Conservation (phyloP, 2,888 invertebrate genomes). For the Drosophila colorata region DNA sequence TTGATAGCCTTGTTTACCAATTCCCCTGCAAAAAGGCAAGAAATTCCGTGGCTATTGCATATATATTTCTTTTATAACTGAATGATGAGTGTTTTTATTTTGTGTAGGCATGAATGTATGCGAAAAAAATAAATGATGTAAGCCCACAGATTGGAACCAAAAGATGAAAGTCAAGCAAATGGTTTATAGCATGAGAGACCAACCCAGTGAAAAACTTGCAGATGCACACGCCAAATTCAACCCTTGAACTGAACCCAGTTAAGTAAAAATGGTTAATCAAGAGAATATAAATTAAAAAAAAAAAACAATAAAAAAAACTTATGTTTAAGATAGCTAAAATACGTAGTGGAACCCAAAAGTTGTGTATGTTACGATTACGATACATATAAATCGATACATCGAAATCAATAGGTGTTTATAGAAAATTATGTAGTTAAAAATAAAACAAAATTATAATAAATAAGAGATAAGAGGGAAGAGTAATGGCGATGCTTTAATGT, state of each 20-base stretch:
- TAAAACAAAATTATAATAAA: slow-evolving; percentile 41
- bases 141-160: slow-evolving; percentile 38
- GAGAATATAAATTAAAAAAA: slow-evolving; percentile 15
- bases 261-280: slow-evolving; percentile 47
- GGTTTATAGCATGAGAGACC: slow-evolving; percentile 44
- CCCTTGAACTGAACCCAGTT: slow-evolving; percentile 30
- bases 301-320: slow-evolving; percentile 20
- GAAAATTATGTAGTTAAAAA: slow-evolving; percentile 32
- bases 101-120: slow-evolving; percentile 50
- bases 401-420: slow-evolving; percentile 8
- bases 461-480: slow-evolving; percentile 29
- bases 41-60: slow-evolving; percentile 85
- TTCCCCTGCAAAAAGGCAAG: slow-evolving; percentile 92
- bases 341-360: slow-evolving; percentile 35
- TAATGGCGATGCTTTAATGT: slow-evolving; percentile 50
- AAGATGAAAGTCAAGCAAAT: slow-evolving; percentile 50
- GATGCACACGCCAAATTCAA: slow-evolving; percentile 12
- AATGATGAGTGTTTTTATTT: slow-evolving; percentile 57
- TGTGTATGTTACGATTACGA: slow-evolving; percentile 43
- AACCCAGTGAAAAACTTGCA: slow-evolving; percentile 37
- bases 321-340: slow-evolving; percentile 42
- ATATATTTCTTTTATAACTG: slow-evolving; percentile 71
- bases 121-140: slow-evolving; percentile 38
- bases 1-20: slow-evolving; percentile 98
- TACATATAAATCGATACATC: slow-evolving; percentile 27